Evolutionary conservation across 2,888 invertebrate species (phyloP), one percentile per base, ranked within the genome.

Genomic region (Hyposoter dolosus): DNA sequence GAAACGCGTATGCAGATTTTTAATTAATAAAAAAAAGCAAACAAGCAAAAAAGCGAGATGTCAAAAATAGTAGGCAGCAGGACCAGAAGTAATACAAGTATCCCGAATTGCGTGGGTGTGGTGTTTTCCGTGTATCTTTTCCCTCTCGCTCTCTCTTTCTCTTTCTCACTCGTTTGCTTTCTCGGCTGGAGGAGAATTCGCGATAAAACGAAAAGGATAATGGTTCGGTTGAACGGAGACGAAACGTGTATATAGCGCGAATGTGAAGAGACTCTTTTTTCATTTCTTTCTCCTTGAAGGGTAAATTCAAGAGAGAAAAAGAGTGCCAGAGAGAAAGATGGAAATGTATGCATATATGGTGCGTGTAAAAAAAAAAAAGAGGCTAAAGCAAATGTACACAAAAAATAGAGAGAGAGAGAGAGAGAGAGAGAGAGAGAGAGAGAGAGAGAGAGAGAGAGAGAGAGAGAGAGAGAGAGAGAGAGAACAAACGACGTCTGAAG

Each of bases 1-100:
- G n/a, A 76, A 1, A 45, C 12, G 35, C 50, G 12, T n/a, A n/a
- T 17, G 90, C 90, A 90, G 90, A 91, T 90, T 89, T 90, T 89
- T 71, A 47, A 23, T 32, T 69, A 15, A 60, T 40, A 66, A 69
- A 45, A 72, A 68, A 56, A 43, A 80, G 50, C 17, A 50, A 71
- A 47, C 43, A 50, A 0, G 0, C 15, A 10, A 60, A 28, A 60
- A 28, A 15, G 28, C 35, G 50, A 66, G 76, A 53, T 74, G 78
- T 82, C 82, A 82, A 47, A 76, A 85, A 76, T 80, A 75, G 71
- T 76, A 80, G 79, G 79, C 63, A 78, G 78, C 81, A 76, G 79
- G 63, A 79, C 82, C 82, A 75, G 85, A 68, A 85, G 79, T 82
- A 68, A 43, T 75, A 68, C 65, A 47, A 66, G 82, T 50, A 56